phyloP scores from a whole-genome alignment of 2,888 invertebrate genomes.

The Prosopocoilus inquinatus region DNA sequence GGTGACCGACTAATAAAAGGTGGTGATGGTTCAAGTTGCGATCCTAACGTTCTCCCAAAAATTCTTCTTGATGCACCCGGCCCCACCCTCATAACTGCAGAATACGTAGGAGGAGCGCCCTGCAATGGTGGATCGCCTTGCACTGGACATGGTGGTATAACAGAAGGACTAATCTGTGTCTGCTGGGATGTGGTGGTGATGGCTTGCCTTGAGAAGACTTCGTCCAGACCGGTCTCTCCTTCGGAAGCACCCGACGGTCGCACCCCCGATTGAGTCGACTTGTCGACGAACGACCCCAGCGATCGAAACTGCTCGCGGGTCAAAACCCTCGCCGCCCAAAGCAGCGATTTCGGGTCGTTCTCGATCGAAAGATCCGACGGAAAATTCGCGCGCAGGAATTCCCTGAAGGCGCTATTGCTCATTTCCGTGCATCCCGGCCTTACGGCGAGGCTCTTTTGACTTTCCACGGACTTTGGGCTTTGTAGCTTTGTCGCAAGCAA shows the following conservation, averaged over 20 bases:
- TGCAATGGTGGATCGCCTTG: slow-evolving; percentile 27
- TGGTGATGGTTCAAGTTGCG: slow-evolving; percentile 33
- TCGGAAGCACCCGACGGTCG: too few relatives aligned
- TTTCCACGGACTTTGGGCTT: too few relatives aligned
- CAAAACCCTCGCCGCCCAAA: too few relatives aligned
- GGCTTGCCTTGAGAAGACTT: slow-evolving; percentile 11
- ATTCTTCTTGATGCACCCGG: slow-evolving; percentile 21
- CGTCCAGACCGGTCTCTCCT: too few relatives aligned
- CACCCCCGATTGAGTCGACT: too few relatives aligned
- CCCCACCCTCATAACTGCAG: slow-evolving; percentile 40
- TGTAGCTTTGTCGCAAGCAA: too few relatives aligned
- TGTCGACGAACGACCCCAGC: too few relatives aligned
- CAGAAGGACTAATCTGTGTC: slow-evolving; percentile 17
- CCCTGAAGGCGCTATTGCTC: slow-evolving; percentile 8
- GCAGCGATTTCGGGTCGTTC: neutral
- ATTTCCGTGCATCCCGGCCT: too few relatives aligned
- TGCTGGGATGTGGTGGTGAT: slow-evolving; percentile 9
- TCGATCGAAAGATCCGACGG: neutral
- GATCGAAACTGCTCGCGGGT: too few relatives aligned
- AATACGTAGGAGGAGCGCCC: slow-evolving; percentile 42
- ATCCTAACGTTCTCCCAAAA: slow-evolving; percentile 20
- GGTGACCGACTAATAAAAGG: slow-evolving; percentile 35
- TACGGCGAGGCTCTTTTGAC: too few relatives aligned
- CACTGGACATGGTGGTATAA: slow-evolving; percentile 19
- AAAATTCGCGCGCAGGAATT: slow-evolving; percentile 15